Conservation (phyloP, 1,140 invertebrate species). For the Pectinophora gossypiella region DNA sequence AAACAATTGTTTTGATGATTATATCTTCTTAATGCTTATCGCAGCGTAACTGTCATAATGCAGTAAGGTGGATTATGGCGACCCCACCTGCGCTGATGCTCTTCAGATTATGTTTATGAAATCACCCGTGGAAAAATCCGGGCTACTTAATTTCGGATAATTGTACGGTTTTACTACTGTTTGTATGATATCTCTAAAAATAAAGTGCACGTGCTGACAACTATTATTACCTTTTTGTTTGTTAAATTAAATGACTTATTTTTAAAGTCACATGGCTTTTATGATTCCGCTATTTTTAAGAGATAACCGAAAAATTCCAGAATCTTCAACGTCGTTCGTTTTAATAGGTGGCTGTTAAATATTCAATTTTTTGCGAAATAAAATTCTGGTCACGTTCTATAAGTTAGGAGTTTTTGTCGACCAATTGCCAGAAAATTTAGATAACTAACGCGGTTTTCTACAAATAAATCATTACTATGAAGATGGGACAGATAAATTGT, state of each 20-base stretch:
- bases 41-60: too few relatives aligned
- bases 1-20: too few relatives aligned
- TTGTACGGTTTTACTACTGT: slow-evolving; percentile 24
- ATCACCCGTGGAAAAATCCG: slow-evolving; percentile 51
- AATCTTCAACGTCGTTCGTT: too few relatives aligned
- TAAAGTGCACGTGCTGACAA: slow-evolving; percentile 1
- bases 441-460: slow-evolving; percentile 9
- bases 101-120: slow-evolving; percentile 59
- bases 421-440: slow-evolving; percentile 7
- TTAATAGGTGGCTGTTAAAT: not conserved
- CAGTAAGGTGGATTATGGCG: not conserved
- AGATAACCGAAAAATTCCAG: not conserved
- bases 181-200: slow-evolving; percentile 12
- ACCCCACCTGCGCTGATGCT: slow-evolving; percentile 43
- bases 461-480: slow-evolving; percentile 32
- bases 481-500: slow-evolving; percentile 39
- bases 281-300: not conserved
- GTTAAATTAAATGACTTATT: not conserved
- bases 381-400: slow-evolving; percentile 5
- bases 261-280: not conserved
- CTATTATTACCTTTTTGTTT: not conserved
- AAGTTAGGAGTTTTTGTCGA: not conserved
- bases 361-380: not conserved
- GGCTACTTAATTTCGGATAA: slow-evolving; percentile 28
- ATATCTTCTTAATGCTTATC: too few relatives aligned